These are phyloP conservation scores for Lucilia sericata DNA, from an alignment of 1,140 invertebrate species.

Conservation along the genomic window DNA sequence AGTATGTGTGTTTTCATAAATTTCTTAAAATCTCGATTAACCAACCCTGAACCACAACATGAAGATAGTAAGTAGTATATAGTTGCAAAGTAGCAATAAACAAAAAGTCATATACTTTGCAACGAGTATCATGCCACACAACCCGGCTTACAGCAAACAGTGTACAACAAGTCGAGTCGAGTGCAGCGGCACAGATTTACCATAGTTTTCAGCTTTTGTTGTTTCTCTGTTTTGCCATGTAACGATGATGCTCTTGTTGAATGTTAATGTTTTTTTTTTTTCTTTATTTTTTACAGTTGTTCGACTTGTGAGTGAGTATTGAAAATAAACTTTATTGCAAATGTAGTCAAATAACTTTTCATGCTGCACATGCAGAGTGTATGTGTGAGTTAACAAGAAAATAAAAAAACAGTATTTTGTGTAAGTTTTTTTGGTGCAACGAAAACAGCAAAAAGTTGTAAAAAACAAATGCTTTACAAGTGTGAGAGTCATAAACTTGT, in stretches of 20 bases:
- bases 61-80: neutral
- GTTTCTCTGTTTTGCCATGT: neutral
- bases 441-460: neutral
- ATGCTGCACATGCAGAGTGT: neutral
- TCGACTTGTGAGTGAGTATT: neutral
- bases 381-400: neutral
- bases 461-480: neutral
- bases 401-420: neutral
- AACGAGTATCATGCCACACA: conserved; percentile 7
- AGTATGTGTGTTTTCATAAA: too few relatives aligned
- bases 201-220: neutral
- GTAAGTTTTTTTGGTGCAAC: neutral
- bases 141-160: neutral
- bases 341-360: neutral
- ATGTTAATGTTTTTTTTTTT: neutral
- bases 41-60: neutral
- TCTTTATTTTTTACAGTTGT: neutral
- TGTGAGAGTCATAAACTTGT: conserved; percentile 16
- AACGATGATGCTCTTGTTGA: neutral
- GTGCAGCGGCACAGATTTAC: neutral
- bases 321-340: neutral
- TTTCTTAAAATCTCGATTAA: neutral
- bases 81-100: neutral
- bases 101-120: neutral
- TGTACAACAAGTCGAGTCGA: neutral